These are phyloP conservation scores for Pantherophis guttatus DNA, from an alignment of 2,113 vertebrate species.

Conservation along the genomic window DNA sequence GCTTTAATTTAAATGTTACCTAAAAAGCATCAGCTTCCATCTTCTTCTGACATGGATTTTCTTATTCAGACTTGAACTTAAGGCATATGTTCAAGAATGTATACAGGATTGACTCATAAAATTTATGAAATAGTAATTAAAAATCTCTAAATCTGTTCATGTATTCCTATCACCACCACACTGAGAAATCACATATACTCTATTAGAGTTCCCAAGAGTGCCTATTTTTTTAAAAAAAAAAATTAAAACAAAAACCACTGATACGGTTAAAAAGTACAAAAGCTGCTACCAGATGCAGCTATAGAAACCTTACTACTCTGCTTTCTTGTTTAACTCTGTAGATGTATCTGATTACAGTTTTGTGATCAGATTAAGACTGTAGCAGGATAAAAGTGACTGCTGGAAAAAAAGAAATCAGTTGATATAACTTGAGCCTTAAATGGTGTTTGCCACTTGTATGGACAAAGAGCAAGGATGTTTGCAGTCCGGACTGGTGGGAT, in stretches of 20 bases:
- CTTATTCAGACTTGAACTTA: neutral
- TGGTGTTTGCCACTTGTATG: neutral
- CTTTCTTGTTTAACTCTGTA: slow-evolving; percentile 59
- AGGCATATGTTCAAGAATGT: neutral
- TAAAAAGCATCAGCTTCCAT: neutral
- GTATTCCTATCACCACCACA: neutral
- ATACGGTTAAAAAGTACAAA: neutral
- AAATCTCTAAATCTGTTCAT: neutral
- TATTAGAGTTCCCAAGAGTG: neutral
- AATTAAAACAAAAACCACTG: neutral
- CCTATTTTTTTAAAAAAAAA: neutral
- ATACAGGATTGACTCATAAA: neutral
- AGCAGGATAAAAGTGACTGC: slow-evolving; percentile 64
- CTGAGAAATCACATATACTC: neutral
- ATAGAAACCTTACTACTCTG: slow-evolving; percentile 61
- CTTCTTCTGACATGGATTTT: neutral
- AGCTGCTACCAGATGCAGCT: slow-evolving; percentile 58
- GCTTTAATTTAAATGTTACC: neutral
- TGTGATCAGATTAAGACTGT: slow-evolving; percentile 72
- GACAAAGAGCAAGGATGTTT: slow-evolving; percentile 71
- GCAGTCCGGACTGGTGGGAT: slow-evolving; percentile 82
- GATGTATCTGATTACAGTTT: slow-evolving; percentile 85
- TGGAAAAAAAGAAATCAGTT: slow-evolving; percentile 49
- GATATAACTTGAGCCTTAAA: slow-evolving; percentile 36
- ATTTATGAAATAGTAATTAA: neutral